Percentiles rank a stretch among this genome's conserved stretches.
Conservation (phyloP, 2,888 invertebrate species). For the Tipula helvola region DNA sequence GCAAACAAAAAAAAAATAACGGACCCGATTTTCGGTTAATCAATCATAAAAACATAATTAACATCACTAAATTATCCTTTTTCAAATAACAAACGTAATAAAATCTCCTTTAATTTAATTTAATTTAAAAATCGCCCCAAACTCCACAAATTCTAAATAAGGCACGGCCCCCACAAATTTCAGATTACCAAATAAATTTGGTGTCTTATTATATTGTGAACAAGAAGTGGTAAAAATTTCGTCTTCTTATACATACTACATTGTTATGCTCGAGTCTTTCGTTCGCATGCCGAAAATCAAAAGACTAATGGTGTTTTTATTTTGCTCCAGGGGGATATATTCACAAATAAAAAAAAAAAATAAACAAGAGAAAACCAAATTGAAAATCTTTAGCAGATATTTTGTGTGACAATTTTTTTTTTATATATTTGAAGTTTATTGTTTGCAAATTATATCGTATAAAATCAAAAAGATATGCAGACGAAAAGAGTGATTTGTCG, state of each 20-base stretch:
- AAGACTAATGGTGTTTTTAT: conserved; percentile 4
- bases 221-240: neutral
- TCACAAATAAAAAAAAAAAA: neutral
- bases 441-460: neutral
- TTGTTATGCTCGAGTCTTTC: neutral
- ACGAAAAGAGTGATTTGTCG: neutral
- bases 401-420: neutral
- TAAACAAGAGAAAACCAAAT: neutral
- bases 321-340: neutral
- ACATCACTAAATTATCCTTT: neutral
- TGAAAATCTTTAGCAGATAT: neutral
- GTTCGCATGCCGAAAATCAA: neutral
- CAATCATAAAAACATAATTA: neutral
- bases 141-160: neutral
- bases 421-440: neutral
- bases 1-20: neutral
- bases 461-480: neutral
- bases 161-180: neutral
- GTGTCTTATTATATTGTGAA: neutral
- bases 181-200: neutral
- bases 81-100: neutral
- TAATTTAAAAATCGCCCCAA: neutral
- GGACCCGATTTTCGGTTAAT: neutral
- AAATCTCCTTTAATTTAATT: neutral
- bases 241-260: neutral